phyloP scores from a whole-genome alignment of 2,113 vertebrate species.

The Centrocercus urophasianus region DNA sequence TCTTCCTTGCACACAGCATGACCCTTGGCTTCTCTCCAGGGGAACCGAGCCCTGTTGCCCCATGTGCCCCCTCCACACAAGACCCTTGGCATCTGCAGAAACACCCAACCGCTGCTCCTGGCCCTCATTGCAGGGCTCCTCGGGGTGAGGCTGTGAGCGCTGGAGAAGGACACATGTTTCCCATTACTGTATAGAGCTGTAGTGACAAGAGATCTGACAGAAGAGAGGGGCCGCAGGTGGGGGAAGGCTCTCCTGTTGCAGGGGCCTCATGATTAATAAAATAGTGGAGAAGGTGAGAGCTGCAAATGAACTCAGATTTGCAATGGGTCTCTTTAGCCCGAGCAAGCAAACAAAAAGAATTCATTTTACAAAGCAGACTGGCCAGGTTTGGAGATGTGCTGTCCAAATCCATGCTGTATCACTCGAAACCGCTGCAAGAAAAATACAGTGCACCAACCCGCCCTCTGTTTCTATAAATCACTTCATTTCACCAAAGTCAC shows the following conservation, averaged over 20 bases:
- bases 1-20: too few relatives aligned
- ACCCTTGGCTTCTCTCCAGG: too few relatives aligned
- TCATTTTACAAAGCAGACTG: not conserved
- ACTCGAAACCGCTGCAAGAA: not conserved
- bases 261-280: not conserved
- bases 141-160: slow-evolving; percentile 20
- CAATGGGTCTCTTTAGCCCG: not conserved
- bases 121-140: slow-evolving; percentile 44
- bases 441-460: not conserved
- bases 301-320: not conserved
- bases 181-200: slow-evolving; percentile 46
- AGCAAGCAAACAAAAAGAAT: not conserved
- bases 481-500: not conserved
- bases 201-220: slow-evolving; percentile 58
- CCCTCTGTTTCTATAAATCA: not conserved
- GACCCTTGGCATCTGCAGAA: too few relatives aligned
- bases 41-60: too few relatives aligned
- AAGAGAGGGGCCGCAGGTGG: slow-evolving; percentile 36
- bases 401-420: not conserved
- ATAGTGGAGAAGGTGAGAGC: not conserved
- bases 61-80: too few relatives aligned
- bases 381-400: not conserved
- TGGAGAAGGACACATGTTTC: slow-evolving; percentile 63
- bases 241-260: not conserved
- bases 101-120: too few relatives aligned